A percentile compares a stretch with the other conserved stretches of the same genome.
These are phyloP conservation scores for Creontiades dilutus DNA, from an alignment of 2,888 invertebrate genomes.

Conservation along the genomic window DNA sequence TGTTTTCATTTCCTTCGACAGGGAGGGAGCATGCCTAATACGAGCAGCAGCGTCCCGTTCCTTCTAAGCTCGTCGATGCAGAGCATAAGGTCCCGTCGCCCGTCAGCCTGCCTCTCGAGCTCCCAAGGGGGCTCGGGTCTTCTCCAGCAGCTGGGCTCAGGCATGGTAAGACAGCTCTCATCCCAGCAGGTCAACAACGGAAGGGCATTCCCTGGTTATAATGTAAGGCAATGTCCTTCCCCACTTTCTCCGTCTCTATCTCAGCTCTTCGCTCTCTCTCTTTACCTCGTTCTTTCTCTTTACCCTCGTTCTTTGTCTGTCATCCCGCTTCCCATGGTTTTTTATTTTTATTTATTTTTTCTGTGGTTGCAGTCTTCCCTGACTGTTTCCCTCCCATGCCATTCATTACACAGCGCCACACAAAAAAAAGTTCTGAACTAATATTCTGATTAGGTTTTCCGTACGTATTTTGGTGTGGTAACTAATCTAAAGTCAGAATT, in stretches of 20 bases:
- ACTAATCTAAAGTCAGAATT: too few species aligned
- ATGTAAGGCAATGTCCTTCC: slow-evolving; percentile 79
- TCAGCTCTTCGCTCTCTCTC: slow-evolving; percentile 76
- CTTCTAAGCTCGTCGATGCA: slow-evolving; percentile 89
- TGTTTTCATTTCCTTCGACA: slow-evolving; percentile 78
- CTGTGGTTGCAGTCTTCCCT: slow-evolving; percentile 14
- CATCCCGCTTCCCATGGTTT: slow-evolving; percentile 9
- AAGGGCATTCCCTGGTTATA: slow-evolving; percentile 81
- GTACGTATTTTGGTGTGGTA: too few species aligned
- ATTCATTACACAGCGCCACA: too few species aligned
- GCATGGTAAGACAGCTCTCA: slow-evolving; percentile 94
- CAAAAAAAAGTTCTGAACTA: too few species aligned
- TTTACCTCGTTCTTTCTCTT: slow-evolving; percentile 68
- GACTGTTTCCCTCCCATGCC: slow-evolving; percentile 1
- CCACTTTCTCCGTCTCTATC: slow-evolving; percentile 72
- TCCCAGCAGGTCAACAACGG: slow-evolving; percentile 80
- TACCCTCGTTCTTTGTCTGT: slow-evolving; percentile 47
- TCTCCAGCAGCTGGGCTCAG: slow-evolving; percentile 93
- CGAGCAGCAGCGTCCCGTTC: slow-evolving; percentile 92
- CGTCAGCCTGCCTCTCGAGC: slow-evolving; percentile 86
- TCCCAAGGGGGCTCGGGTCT: slow-evolving; percentile 84
- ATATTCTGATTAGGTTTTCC: too few species aligned
- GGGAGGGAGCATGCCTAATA: slow-evolving; percentile 94
- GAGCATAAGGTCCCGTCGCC: slow-evolving; percentile 87
- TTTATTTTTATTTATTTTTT: not conserved